These are phyloP conservation scores for Agrotis segetum DNA, from an alignment of 2,888 invertebrate species.

Conservation along the genomic window DNA sequence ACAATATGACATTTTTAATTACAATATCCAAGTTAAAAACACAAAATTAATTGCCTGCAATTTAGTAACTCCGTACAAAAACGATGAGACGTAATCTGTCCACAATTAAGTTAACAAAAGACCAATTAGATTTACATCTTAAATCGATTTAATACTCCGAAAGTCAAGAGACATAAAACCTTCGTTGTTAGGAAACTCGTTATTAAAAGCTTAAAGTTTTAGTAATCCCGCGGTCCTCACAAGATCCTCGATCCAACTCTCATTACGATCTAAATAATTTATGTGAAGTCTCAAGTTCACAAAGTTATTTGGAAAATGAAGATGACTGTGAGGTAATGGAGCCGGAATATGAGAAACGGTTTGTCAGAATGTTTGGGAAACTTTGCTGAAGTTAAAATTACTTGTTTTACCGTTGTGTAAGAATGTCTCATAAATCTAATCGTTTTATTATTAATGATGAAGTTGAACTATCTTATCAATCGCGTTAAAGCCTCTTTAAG, in stretches of 20 bases:
- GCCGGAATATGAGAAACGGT: conserved; percentile 36
- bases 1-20: background rate
- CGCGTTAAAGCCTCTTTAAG: background rate
- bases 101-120: conserved; percentile 50
- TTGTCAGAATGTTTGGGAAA: conserved; percentile 24
- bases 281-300: conserved; percentile 45
- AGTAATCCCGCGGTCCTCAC: conserved; percentile 46
- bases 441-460: background rate
- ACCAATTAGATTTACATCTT: conserved; percentile 63
- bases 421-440: background rate
- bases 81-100: conserved; percentile 27
- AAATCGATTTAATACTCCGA: conserved; percentile 57
- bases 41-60: conserved; percentile 27
- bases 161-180: conserved; percentile 57
- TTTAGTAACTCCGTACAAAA: conserved; percentile 35
- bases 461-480: background rate
- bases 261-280: conserved; percentile 58
- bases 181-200: conserved; percentile 53
- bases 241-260: conserved; percentile 51
- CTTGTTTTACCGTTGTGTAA: background rate
- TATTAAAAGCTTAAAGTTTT: conserved; percentile 63
- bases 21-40: conserved; percentile 11
- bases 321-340: conserved; percentile 34
- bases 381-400: conserved; percentile 20
- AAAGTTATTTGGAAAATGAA: conserved; percentile 50